These are phyloP conservation scores for Allobates femoralis DNA, from an alignment of 2,797 vertebrate genomes.

Conservation along the genomic window DNA sequence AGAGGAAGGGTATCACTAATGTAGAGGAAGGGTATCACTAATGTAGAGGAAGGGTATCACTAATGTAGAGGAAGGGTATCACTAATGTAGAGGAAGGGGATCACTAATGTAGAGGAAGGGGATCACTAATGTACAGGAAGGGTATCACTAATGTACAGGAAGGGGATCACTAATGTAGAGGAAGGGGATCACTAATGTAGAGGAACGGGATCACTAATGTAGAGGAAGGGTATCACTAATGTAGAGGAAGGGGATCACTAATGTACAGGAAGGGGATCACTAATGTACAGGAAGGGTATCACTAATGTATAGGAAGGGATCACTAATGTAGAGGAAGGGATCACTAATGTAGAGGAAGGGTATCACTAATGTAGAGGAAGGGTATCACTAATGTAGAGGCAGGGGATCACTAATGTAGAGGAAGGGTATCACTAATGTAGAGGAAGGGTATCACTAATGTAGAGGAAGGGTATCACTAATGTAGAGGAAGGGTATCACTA, in stretches of 20 bases:
- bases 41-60: too few species aligned
- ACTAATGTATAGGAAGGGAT: neutral
- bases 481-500: neutral
- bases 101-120: neutral
- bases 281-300: neutral
- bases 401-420: neutral
- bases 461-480: too few species aligned
- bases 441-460: neutral
- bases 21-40: neutral
- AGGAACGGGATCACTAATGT: neutral
- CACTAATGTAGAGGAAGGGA: neutral
- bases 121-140: neutral
- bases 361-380: neutral
- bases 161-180: neutral
- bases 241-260: too few species aligned
- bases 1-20: neutral
- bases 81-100: neutral
- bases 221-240: neutral
- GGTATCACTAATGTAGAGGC: neutral
- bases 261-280: neutral
- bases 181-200: neutral
- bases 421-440: neutral
- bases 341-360: neutral
- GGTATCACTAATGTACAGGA: neutral
- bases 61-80: neutral